Conservation (phyloP, 2,888 invertebrate species). For the Heteropelma amictum region DNA sequence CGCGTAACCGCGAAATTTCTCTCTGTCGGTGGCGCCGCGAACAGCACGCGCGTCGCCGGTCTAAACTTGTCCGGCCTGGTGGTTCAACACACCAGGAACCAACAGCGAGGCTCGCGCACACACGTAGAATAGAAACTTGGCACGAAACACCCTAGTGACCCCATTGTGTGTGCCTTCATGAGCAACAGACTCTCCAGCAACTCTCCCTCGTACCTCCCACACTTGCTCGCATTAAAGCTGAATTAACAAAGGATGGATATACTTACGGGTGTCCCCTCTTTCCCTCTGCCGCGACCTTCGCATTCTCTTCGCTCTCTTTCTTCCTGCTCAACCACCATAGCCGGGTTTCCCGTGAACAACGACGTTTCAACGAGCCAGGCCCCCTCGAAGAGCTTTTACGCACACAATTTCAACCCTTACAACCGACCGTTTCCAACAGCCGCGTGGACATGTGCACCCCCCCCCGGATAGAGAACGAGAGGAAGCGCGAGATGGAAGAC, state of each 20-base stretch:
- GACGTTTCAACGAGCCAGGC: constrained; percentile 52
- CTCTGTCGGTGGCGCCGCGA: constrained; percentile 25
- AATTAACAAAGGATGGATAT: constrained; percentile 73
- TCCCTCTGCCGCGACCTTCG: constrained; percentile 34
- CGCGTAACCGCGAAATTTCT: constrained; percentile 1
- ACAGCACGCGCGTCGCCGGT: constrained; percentile 50
- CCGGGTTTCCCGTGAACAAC: constrained; percentile 49
- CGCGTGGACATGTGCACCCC: constrained; percentile 62
- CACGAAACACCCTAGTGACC: constrained; percentile 72
- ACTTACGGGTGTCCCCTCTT: constrained; percentile 58
- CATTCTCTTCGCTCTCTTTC: constrained; percentile 34
- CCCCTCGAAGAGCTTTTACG: constrained; percentile 33
- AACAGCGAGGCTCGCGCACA: neutral
- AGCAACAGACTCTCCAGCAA: constrained; percentile 59
- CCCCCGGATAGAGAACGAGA: constrained; percentile 16
- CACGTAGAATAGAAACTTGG: constrained; percentile 67
- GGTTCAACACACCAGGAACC: constrained; percentile 7
- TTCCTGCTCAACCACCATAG: constrained; percentile 46
- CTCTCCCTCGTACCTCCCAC: constrained; percentile 4
- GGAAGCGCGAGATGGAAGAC: constrained; percentile 11
- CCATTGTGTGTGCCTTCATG: constrained; percentile 67
- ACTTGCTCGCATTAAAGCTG: constrained; percentile 69
- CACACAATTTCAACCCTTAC: constrained; percentile 49
- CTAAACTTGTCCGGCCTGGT: constrained; percentile 69
- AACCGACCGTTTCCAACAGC: constrained; percentile 67